These are phyloP conservation scores for Drosophila ezoana DNA, from an alignment of 2,888 invertebrate genomes.

Conservation along the genomic window DNA sequence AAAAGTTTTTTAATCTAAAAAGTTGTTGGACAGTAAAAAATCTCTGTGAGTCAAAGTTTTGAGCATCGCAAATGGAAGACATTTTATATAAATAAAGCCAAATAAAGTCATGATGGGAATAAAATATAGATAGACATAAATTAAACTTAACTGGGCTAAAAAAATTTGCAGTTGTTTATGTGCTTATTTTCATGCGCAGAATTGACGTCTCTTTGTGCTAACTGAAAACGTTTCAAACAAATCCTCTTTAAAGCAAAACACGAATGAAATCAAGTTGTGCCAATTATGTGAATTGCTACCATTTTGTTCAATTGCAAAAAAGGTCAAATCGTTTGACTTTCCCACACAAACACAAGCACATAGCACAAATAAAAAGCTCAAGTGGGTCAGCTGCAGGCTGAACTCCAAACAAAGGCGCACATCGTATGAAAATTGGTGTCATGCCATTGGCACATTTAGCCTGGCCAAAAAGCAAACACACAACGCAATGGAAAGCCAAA, in stretches of 20 bases:
- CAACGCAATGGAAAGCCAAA: constrained; percentile 33
- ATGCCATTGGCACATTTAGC: constrained; percentile 82
- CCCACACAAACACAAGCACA: constrained; percentile 23
- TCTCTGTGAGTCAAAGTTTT: no score
- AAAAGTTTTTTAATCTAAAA: constrained; percentile 2
- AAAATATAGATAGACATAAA: no score
- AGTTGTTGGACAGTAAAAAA: neutral
- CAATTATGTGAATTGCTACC: constrained; percentile 70
- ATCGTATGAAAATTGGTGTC: constrained; percentile 75
- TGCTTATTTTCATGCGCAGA: no score
- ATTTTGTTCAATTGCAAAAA: constrained; percentile 63
- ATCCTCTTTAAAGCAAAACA: constrained; percentile 9
- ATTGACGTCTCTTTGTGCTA: neutral
- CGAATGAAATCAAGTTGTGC: constrained; percentile 35
- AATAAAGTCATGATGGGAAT: no score
- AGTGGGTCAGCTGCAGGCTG: constrained; percentile 66
- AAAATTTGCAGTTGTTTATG: no score
- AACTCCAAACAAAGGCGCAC: constrained; percentile 58
- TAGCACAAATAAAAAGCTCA: constrained; percentile 19
- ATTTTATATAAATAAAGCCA: no score
- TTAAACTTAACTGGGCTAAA: no score
- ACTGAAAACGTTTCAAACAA: neutral
- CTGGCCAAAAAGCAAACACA: constrained; percentile 54
- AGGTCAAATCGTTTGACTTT: constrained; percentile 71
- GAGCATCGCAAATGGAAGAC: no score